Percentiles rank a stretch among this genome's conserved stretches.
Conservation (phyloP, 2,888 invertebrate species). For the Oeneis ivallda region DNA sequence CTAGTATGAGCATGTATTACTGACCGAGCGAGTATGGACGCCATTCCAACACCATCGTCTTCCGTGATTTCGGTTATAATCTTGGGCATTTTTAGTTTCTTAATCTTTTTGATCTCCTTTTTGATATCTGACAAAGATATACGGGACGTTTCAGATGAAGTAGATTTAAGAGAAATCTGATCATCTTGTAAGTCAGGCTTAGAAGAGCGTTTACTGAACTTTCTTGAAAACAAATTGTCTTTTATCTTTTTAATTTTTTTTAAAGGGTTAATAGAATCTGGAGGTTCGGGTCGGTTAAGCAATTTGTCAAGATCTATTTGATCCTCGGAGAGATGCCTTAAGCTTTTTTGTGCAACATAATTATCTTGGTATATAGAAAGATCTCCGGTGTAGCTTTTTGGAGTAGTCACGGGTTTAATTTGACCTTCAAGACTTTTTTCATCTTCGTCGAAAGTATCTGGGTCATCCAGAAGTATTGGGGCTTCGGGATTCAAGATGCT, state of each 20-base stretch:
- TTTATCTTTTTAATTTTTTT: conserved; percentile 84
- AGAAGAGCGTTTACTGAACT: conserved; percentile 79
- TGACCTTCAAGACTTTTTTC: conserved; percentile 55
- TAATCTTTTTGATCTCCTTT: conserved; percentile 70
- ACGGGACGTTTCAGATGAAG: conserved; percentile 73
- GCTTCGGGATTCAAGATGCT: conserved; percentile 67
- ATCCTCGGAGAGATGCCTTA: conserved; percentile 69
- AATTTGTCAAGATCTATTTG: conserved; percentile 69
- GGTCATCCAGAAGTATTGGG: conserved; percentile 63
- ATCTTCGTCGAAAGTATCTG: conserved; percentile 65
- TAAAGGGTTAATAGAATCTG: conserved; percentile 72
- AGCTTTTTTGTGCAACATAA: conserved; percentile 60
- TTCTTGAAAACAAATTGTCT: conserved; percentile 82
- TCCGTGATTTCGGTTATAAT: conserved; percentile 62
- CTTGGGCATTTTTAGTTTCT: conserved; percentile 68
- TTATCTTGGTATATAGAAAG: conserved; percentile 69
- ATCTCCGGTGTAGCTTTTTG: conserved; percentile 62
- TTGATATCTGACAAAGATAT: conserved; percentile 70
- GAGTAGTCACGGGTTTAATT: conserved; percentile 43
- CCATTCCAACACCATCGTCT: conserved; percentile 83
- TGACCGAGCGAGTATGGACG: conserved; percentile 84
- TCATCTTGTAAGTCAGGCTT: conserved; percentile 79
- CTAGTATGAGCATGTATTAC: conserved; percentile 83
- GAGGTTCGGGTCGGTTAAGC: conserved; percentile 76
- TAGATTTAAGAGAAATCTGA: conserved; percentile 76